Conservation (phyloP, 2,888 invertebrate genomes). For the Aethes cnicana region DNA sequence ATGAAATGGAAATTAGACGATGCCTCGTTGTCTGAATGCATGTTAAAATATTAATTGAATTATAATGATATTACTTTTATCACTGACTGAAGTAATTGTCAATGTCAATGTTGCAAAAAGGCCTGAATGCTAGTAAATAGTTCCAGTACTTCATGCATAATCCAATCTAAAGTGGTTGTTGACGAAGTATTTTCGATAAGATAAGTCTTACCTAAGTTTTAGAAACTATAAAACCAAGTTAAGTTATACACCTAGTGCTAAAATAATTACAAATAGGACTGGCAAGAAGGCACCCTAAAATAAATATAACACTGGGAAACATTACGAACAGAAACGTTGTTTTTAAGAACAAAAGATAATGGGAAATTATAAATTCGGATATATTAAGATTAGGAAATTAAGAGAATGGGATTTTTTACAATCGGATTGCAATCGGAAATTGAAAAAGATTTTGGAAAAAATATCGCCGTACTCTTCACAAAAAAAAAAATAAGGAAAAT, state of each 20-base stretch:
- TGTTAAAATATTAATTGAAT: not conserved
- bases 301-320: not conserved
- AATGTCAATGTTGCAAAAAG: not conserved
- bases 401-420: not conserved
- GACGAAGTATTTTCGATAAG: not conserved
- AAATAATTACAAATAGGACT: not conserved
- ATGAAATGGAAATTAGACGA: not conserved
- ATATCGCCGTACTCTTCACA: not conserved
- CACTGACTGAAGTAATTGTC: not conserved
- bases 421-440: not conserved
- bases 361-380: not conserved
- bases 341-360: not conserved
- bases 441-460: not conserved
- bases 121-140: not conserved
- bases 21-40: not conserved
- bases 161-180: conserved; percentile 3
- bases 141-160: not conserved
- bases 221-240: not conserved
- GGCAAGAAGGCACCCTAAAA: not conserved
- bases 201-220: not conserved
- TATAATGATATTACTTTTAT: not conserved
- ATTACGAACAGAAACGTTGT: too few relatives aligned
- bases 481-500: too few relatives aligned
- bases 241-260: not conserved
- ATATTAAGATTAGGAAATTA: not conserved